Evolutionary conservation across 2,888 invertebrate genomes (phyloP).

Genomic region (Scotopteryx bipunctaria): DNA sequence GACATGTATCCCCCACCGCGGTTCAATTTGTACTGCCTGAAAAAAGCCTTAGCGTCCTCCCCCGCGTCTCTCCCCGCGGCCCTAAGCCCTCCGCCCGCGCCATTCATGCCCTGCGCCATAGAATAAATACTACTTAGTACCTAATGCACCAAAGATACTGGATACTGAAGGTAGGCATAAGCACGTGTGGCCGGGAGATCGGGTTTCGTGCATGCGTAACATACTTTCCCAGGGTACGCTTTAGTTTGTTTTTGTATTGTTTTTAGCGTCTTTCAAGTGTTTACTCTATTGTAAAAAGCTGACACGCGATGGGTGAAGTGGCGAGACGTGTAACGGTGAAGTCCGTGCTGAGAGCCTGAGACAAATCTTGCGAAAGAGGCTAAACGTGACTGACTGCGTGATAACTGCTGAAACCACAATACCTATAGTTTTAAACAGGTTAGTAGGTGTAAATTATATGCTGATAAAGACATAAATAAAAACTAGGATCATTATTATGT

Average conservation of each 20-base stretch:
- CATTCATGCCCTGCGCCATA: conserved; percentile 43
- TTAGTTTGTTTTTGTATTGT: conserved; percentile 29
- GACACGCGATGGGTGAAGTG: conserved; percentile 28
- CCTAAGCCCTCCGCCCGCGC: conserved; percentile 47
- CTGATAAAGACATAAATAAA: neutral
- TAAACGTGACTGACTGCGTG: conserved; percentile 19
- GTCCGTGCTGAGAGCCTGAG: neutral
- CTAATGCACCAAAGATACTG: neutral
- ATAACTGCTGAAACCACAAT: conserved; percentile 10
- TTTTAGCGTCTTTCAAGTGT: conserved; percentile 24
- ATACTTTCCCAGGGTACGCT: conserved; percentile 70
- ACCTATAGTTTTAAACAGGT: neutral
- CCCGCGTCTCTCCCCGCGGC: conserved; percentile 43
- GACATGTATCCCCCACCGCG: conserved; percentile 64
- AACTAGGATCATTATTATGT: neutral
- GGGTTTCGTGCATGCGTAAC: conserved; percentile 69
- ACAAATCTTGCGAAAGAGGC: conserved; percentile 5
- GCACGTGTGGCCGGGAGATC: conserved; percentile 75
- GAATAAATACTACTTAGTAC: conserved; percentile 14
- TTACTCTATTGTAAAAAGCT: conserved; percentile 29
- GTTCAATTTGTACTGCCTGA: conserved; percentile 73
- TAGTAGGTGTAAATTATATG: neutral
- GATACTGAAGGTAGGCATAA: conserved; percentile 50
- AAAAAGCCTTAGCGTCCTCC: conserved; percentile 75
- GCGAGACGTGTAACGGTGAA: conserved; percentile 8